Conservation (phyloP, 2,888 invertebrate genomes). For the Dichetophora obliterata region DNA sequence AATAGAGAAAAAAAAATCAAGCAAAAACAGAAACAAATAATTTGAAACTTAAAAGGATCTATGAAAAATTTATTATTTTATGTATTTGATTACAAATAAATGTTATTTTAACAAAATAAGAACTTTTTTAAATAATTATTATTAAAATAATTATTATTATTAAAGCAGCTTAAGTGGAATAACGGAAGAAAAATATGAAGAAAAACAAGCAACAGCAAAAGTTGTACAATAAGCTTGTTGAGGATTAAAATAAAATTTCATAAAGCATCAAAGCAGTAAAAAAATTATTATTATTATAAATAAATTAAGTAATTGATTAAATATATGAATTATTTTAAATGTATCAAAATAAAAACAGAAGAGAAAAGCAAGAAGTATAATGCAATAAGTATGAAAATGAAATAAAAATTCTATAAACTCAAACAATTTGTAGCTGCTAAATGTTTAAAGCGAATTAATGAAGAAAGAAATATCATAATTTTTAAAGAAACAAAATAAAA, state of each 20-base stretch:
- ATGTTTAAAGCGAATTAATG: conserved; percentile 14
- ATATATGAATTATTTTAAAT: background rate
- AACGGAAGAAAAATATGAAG: conserved; percentile 30
- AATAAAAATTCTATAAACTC: background rate
- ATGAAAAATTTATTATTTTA: conserved; percentile 17
- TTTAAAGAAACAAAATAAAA: background rate
- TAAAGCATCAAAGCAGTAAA: background rate
- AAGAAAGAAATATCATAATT: background rate
- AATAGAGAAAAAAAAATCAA: background rate
- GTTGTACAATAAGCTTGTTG: background rate
- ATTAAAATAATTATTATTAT: conserved; percentile 12
- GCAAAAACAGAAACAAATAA: conserved; percentile 17
- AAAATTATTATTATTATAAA: conserved; percentile 5
- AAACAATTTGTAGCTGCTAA: conserved; percentile 12
- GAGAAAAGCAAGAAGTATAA: conserved; percentile 16
- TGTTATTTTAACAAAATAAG: conserved; percentile 15
- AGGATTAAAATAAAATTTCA: background rate
- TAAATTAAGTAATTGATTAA: background rate
- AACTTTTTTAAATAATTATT: conserved; percentile 14
- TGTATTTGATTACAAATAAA: conserved; percentile 34
- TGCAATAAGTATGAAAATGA: conserved; percentile 9
- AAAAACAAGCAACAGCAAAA: background rate
- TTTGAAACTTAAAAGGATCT: background rate
- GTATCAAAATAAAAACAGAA: conserved; percentile 14
- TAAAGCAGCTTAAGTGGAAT: conserved; percentile 10